Evolutionary conservation across 2,113 vertebrate species (phyloP).

Genomic region (Poicephalus meyeri): DNA sequence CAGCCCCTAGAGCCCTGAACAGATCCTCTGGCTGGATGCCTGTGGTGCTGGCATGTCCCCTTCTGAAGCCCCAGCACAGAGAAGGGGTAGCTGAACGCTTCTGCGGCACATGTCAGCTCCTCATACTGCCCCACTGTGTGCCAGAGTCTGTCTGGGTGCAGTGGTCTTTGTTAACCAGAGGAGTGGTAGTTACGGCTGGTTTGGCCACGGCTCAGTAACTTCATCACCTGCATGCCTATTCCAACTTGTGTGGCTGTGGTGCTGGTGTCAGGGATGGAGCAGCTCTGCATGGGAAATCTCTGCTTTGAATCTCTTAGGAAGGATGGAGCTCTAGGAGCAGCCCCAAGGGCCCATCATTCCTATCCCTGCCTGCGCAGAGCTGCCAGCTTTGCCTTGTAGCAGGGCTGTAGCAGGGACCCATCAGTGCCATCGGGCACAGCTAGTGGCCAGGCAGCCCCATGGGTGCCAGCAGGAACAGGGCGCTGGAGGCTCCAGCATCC

Average conservation of each 20-base stretch:
- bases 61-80: neutral
- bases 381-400: neutral
- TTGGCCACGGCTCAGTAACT: neutral
- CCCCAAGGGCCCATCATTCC: rapidly evolving
- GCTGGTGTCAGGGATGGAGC: neutral
- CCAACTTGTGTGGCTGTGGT: neutral
- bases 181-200: neutral
- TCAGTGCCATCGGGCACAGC: rapidly evolving
- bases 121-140: rapidly evolving
- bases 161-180: rapidly evolving
- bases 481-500: neutral
- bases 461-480: neutral
- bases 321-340: neutral
- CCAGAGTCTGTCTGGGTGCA: rapidly evolving
- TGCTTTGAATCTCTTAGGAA: neutral
- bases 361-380: neutral
- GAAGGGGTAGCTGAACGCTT: neutral
- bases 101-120: rapidly evolving
- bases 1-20: neutral
- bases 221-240: rapidly evolving
- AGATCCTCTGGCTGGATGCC: neutral
- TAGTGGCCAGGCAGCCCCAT: rapidly evolving
- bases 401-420: neutral
- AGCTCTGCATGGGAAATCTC: neutral
- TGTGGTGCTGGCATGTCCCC: rapidly evolving